A percentile compares a stretch with the other conserved stretches of the same genome.
These are phyloP conservation scores for Amphibalanus amphitrite DNA, from an alignment of 1,140 invertebrate species.

Conservation along the genomic window DNA sequence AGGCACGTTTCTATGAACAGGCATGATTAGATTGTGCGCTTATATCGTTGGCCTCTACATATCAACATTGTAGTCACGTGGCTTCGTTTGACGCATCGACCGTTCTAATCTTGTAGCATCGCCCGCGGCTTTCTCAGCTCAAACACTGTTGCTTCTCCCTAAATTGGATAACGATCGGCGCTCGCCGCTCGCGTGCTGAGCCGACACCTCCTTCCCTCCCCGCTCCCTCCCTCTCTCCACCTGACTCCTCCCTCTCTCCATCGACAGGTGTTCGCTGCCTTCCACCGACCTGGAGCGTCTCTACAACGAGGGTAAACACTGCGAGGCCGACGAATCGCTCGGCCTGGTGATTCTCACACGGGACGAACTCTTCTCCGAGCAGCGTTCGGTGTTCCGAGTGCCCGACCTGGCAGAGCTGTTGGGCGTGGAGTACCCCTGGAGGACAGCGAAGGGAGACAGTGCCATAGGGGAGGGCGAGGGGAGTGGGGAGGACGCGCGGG, in stretches of 20 bases:
- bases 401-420: not conserved
- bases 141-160: not conserved
- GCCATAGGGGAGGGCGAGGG: not conserved
- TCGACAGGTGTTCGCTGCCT: constrained; percentile 3
- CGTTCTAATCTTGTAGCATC: not conserved
- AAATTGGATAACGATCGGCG: too few relatives aligned
- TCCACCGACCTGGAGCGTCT: not conserved
- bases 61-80: too few relatives aligned
- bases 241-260: not conserved
- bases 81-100: not conserved
- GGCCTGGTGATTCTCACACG: not conserved
- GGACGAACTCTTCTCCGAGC: not conserved
- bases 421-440: not conserved
- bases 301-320: not conserved
- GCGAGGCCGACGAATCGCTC: not conserved
- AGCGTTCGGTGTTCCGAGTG: not conserved
- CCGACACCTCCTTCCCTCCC: not conserved
- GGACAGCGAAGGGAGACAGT: not conserved
- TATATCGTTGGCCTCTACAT: too few relatives aligned
- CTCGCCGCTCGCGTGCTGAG: too few relatives aligned
- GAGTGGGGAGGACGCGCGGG: not conserved
- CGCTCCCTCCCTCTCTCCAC: not conserved
- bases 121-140: not conserved
- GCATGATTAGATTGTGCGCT: too few relatives aligned
- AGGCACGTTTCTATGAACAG: too few relatives aligned